These are phyloP conservation scores for Drosophila rubida DNA, from an alignment of 2,888 invertebrate species.

Conservation along the genomic window DNA sequence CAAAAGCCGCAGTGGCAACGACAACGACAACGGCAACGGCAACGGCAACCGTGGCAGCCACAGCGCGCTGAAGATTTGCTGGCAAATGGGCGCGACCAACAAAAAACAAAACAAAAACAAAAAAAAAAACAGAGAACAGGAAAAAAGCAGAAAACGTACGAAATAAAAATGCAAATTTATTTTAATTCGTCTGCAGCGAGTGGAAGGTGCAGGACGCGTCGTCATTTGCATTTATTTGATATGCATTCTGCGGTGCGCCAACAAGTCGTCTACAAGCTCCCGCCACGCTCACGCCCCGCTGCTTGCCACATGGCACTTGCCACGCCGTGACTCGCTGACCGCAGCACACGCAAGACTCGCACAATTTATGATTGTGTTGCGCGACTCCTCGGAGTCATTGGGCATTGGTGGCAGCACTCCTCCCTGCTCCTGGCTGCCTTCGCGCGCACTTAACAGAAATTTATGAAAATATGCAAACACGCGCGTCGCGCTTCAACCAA, in stretches of 20 bases:
- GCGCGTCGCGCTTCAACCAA: conserved; percentile 20
- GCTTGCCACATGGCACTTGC: conserved; percentile 6
- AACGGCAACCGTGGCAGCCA: not conserved
- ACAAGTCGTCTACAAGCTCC: conserved; percentile 27
- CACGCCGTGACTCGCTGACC: conserved; percentile 16
- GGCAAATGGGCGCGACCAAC: conserved; percentile 15
- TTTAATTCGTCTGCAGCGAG: conserved; percentile 37
- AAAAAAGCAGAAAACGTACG: conserved; percentile 1
- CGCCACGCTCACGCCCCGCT: conserved; percentile 7
- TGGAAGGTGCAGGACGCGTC: conserved; percentile 16
- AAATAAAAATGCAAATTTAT: conserved; percentile 62
- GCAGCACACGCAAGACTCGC: conserved; percentile 24
- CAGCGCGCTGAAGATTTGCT: conserved; percentile 20
- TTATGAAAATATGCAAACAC: conserved; percentile 52
- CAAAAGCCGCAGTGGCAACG: conserved; percentile 31
- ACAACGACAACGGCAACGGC: not conserved
- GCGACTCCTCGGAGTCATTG: conserved; percentile 11
- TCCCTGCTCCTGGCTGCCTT: conserved; percentile 1
- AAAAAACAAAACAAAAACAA: too few species aligned
- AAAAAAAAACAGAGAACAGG: not conserved
- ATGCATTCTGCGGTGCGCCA: conserved; percentile 42
- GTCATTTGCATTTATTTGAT: conserved; percentile 53
- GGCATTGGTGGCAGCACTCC: not conserved
- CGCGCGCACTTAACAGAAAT: conserved; percentile 40
- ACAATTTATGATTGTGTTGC: conserved; percentile 25